Evolutionary conservation across 2,888 invertebrate species (phyloP).

Genomic region (Noctua janthe): DNA sequence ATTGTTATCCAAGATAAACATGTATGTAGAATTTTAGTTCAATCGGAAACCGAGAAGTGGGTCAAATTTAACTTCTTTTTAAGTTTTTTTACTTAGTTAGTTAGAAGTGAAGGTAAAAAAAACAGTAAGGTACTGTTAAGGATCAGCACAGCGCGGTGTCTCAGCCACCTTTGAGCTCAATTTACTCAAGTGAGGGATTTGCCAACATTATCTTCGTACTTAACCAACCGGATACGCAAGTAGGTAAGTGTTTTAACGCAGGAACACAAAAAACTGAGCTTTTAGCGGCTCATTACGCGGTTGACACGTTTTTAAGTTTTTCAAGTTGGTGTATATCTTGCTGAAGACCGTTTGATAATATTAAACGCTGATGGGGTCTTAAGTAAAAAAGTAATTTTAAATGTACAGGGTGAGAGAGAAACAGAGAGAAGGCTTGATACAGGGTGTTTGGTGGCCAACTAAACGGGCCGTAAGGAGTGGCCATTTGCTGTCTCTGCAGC

Average conservation of each 20-base stretch:
- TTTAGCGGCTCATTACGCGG: conserved; percentile 63
- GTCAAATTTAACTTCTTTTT: too few relatives aligned
- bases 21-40: too few relatives aligned
- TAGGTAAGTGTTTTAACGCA: conserved; percentile 47
- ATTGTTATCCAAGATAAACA: too few relatives aligned
- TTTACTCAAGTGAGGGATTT: conserved; percentile 51
- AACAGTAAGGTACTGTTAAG: neutral
- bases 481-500: too few relatives aligned
- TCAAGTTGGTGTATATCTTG: conserved; percentile 29
- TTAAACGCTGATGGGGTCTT: neutral
- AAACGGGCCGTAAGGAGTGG: too few relatives aligned
- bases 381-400: neutral
- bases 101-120: neutral
- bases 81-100: too few relatives aligned
- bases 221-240: conserved; percentile 53
- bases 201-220: conserved; percentile 66
- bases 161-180: neutral
- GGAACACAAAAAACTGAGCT: conserved; percentile 62
- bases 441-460: too few relatives aligned
- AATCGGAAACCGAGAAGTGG: too few relatives aligned
- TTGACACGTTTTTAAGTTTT: conserved; percentile 46
- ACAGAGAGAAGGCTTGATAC: too few relatives aligned
- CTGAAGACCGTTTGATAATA: neutral
- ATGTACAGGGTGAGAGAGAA: too few relatives aligned
- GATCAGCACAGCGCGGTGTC: neutral